A percentile compares a stretch with the other conserved stretches of the same genome.
phyloP scores from a whole-genome alignment of 1,140 invertebrate genomes.

The Uloborus diversus region DNA sequence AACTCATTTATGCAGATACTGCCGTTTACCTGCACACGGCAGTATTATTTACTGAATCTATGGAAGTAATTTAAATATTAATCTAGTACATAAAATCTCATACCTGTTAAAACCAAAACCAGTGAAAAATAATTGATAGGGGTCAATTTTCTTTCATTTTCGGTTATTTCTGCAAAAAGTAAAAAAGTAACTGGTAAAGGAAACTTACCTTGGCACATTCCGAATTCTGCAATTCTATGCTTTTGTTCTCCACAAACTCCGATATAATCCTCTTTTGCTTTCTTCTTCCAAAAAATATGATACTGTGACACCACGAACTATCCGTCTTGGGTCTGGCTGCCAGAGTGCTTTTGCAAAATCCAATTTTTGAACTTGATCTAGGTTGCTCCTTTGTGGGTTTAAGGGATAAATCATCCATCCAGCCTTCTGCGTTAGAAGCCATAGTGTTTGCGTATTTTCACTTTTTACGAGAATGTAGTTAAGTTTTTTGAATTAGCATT shows the following conservation, averaged over 20 bases:
- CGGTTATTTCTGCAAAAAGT: no score
- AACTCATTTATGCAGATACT: no score
- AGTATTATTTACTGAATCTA: no score
- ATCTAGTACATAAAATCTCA: no score
- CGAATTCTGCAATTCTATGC: slow-evolving; percentile 18
- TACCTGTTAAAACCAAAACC: no score
- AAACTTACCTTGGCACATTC: slow-evolving; percentile 26
- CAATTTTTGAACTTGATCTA: neutral
- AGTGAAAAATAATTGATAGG: no score
- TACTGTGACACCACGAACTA: slow-evolving; percentile 17
- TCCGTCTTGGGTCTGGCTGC: neutral
- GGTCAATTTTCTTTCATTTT: no score
- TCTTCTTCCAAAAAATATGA: slow-evolving; percentile 1
- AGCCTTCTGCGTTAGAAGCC: slow-evolving; percentile 3
- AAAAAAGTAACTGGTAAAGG: no score
- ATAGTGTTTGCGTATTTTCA: neutral
- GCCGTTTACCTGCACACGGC: no score
- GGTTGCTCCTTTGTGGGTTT: slow-evolving; percentile 3
- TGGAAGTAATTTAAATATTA: no score
- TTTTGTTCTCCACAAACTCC: neutral
- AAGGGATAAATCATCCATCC: neutral
- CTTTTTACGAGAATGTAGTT: no score
- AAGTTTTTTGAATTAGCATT: no score
- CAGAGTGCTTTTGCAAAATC: neutral
- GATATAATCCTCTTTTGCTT: slow-evolving; percentile 6